Percentiles rank a stretch among this genome's conserved stretches.
phyloP scores from a whole-genome alignment of 2,113 vertebrate genomes.

The Sinocyclocheilus rhinocerous region DNA sequence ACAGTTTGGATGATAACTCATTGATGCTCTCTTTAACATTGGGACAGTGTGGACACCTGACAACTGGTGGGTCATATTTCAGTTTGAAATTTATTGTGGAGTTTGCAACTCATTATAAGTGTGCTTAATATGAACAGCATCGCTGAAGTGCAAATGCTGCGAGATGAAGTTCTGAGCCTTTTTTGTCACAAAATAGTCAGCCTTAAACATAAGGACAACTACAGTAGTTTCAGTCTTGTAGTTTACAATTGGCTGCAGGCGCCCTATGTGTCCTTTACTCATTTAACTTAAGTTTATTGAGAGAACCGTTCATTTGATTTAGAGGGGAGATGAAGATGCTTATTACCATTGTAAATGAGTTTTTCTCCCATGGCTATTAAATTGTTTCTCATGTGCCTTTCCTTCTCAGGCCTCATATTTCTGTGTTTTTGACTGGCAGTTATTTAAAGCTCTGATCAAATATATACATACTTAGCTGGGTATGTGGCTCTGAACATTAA shows the following conservation, averaged over 20 bases:
- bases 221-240: neutral
- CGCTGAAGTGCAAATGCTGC: neutral
- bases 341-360: conserved; percentile 39
- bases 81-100: neutral
- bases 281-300: conserved; percentile 28
- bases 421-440: conserved; percentile 22
- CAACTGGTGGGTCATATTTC: neutral
- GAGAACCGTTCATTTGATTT: conserved; percentile 39
- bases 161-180: neutral
- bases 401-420: conserved; percentile 5
- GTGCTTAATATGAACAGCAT: neutral
- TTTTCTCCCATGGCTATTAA: conserved; percentile 29
- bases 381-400: conserved; percentile 36
- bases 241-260: neutral
- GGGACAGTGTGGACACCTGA: neutral
- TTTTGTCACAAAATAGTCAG: neutral
- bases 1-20: neutral
- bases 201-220: neutral
- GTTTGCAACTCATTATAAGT: neutral
- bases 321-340: conserved; percentile 6
- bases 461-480: conserved; percentile 28
- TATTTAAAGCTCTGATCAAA: conserved; percentile 35
- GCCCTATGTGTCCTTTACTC: neutral
- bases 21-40: neutral
- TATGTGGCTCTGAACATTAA: conserved; percentile 54